These are phyloP conservation scores for Periophthalmodon schlosseri DNA, from an alignment of 2,113 vertebrate genomes.

Conservation along the genomic window DNA sequence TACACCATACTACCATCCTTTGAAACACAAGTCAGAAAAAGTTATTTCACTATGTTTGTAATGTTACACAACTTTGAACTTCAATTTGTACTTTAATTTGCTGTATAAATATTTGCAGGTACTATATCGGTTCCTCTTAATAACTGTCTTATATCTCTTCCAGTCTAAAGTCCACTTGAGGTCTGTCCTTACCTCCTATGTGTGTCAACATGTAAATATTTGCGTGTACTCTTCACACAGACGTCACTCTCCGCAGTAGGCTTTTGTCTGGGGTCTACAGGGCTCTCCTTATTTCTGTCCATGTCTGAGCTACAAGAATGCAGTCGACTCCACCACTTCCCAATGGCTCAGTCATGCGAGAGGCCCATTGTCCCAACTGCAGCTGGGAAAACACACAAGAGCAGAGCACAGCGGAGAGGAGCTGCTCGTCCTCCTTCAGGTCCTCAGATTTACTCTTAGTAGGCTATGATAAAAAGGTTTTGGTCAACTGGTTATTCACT, in stretches of 20 bases:
- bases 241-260: not conserved
- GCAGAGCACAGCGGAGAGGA: not conserved
- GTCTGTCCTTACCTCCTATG: not conserved
- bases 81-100: not conserved
- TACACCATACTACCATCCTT: too few relatives aligned
- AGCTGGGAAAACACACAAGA: constrained; percentile 21
- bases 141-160: not conserved
- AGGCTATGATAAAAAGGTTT: not conserved
- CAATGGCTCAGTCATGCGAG: constrained; percentile 50
- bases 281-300: not conserved
- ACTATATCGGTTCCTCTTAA: not conserved
- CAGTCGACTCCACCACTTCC: not conserved
- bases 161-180: not conserved
- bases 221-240: not conserved
- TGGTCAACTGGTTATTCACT: not conserved
- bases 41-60: too few relatives aligned
- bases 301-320: not conserved
- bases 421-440: constrained; percentile 1
- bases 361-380: constrained; percentile 33
- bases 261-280: constrained; percentile 1
- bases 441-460: not conserved
- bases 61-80: too few relatives aligned
- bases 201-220: constrained; percentile 7
- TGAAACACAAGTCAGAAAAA: too few relatives aligned
- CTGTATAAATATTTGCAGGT: not conserved